Percentiles rank a stretch among this genome's conserved stretches.
phyloP scores from a whole-genome alignment of 2,797 vertebrate species.

The Huso huso region DNA sequence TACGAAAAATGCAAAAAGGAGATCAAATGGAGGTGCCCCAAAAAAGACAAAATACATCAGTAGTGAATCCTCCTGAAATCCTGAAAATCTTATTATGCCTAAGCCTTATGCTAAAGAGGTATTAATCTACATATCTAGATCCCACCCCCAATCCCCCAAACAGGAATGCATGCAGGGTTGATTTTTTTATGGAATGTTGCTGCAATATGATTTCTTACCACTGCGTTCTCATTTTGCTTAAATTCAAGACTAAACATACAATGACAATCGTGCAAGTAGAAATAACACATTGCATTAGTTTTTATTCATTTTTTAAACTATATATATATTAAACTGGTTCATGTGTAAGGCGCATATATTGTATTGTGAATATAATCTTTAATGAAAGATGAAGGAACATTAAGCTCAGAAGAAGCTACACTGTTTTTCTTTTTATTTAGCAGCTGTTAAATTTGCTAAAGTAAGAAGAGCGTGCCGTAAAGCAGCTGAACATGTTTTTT shows the following conservation, averaged over 20 bases:
- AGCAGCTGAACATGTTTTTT: slow-evolving; percentile 17
- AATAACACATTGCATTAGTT: slow-evolving; percentile 21
- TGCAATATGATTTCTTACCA: slow-evolving; percentile 10
- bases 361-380: slow-evolving; percentile 22
- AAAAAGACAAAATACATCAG: no score
- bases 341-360: slow-evolving; percentile 39
- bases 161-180: slow-evolving; percentile 10
- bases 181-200: slow-evolving; percentile 15
- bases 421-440: slow-evolving; percentile 26
- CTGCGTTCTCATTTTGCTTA: slow-evolving; percentile 1
- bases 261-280: slow-evolving; percentile 11
- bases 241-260: slow-evolving; percentile 14
- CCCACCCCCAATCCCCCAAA: background rate
- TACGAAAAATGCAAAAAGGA: background rate
- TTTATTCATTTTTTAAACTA: background rate
- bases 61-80: no score
- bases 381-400: slow-evolving; percentile 10
- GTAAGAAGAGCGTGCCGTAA: slow-evolving; percentile 24
- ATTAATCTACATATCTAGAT: no score
- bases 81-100: no score
- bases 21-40: background rate
- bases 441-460: slow-evolving; percentile 23
- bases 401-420: slow-evolving; percentile 10
- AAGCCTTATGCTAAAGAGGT: no score
- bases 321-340: slow-evolving; percentile 3